Conservation (phyloP, 2,113 vertebrate genomes). For the Mola mola region DNA sequence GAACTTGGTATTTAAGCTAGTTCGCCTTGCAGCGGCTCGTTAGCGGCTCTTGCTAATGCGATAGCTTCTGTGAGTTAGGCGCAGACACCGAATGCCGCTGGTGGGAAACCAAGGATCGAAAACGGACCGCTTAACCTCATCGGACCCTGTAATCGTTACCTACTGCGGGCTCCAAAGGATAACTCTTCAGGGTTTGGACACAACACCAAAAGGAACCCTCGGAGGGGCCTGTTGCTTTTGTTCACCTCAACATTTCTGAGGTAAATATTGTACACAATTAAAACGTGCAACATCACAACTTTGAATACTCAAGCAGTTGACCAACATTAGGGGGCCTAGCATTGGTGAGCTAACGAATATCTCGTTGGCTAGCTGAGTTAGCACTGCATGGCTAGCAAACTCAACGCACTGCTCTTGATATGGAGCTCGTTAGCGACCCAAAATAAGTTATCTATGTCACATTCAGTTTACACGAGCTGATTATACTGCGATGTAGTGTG, state of each 20-base stretch:
- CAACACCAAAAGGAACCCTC: conserved; percentile 11
- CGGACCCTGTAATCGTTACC: conserved; percentile 28
- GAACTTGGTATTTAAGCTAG: conserved; percentile 29
- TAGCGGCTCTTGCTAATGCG: conserved; percentile 64
- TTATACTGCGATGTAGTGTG: background rate
- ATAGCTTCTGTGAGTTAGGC: conserved; percentile 56
- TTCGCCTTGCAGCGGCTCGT: conserved; percentile 54
- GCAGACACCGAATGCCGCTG: conserved; percentile 48
- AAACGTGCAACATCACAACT: conserved; percentile 10
- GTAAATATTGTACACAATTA: conserved; percentile 48
- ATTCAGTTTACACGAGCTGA: background rate
- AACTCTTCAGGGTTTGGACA: conserved; percentile 28
- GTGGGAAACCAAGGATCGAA: conserved; percentile 48
- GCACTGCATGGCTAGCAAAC: conserved; percentile 42
- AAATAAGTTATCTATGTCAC: conserved; percentile 21
- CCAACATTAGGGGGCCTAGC: conserved; percentile 61
- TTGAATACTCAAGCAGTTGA: conserved; percentile 4
- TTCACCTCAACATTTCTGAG: conserved; percentile 34
- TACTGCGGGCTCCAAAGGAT: conserved; percentile 24
- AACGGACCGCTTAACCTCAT: conserved; percentile 33
- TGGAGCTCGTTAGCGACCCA: conserved; percentile 4
- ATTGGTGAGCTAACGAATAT: conserved; percentile 51
- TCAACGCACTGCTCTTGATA: conserved; percentile 37
- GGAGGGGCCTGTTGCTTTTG: conserved; percentile 33
- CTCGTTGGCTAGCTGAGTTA: conserved; percentile 47